Percentiles rank a stretch among this genome's conserved stretches.
phyloP scores from a whole-genome alignment of 2,888 invertebrate genomes.

The Thereva nobilitata region DNA sequence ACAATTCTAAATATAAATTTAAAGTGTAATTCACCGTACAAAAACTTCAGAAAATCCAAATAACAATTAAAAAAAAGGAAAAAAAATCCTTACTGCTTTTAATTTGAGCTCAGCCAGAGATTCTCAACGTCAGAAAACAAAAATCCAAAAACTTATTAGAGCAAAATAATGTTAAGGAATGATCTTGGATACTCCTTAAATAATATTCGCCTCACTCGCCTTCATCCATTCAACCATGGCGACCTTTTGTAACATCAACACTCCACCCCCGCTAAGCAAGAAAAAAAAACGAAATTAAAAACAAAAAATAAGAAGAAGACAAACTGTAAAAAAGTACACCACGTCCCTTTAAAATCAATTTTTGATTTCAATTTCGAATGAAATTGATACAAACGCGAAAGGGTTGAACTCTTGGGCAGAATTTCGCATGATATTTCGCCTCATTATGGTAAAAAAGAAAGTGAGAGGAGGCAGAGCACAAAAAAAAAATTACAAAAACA shows the following conservation, averaged over 20 bases:
- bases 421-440: conserved; percentile 28
- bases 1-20: too few species aligned
- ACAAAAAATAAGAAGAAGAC: conserved; percentile 8
- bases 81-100: too few species aligned
- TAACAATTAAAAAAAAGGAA: too few species aligned
- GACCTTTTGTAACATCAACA: conserved; percentile 15
- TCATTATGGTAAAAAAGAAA: conserved; percentile 22
- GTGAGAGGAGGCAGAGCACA: too few species aligned
- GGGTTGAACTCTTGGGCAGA: conserved; percentile 8
- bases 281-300: conserved; percentile 23
- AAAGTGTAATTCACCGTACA: too few species aligned
- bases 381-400: conserved; percentile 30
- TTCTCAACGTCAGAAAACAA: too few species aligned
- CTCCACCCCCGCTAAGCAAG: background rate
- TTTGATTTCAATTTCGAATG: conserved; percentile 33
- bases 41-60: too few species aligned
- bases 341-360: conserved; percentile 26
- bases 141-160: too few species aligned
- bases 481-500: background rate
- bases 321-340: conserved; percentile 3
- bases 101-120: too few species aligned
- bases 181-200: background rate
- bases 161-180: too few species aligned
- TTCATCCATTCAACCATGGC: conserved; percentile 15
- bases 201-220: conserved; percentile 25